Evolutionary conservation across 2,888 invertebrate genomes (phyloP).

Genomic region (Pandemis cinnamomeana): DNA sequence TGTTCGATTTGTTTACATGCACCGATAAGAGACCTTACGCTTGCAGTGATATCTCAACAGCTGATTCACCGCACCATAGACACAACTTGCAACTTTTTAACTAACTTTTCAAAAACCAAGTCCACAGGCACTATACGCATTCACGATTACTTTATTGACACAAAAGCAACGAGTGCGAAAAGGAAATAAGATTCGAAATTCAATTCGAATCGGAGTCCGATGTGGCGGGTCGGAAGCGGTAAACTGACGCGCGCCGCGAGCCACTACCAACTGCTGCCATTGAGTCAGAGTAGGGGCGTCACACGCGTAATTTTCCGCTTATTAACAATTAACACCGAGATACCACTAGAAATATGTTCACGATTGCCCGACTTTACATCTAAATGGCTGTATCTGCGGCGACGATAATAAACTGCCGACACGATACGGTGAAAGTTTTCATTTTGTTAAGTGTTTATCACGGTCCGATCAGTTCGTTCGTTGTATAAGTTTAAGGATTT

Average conservation of each 20-base stretch:
- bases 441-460: slow-evolving; percentile 10
- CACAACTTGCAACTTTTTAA: slow-evolving; percentile 41
- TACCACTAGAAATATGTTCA: slow-evolving; percentile 49
- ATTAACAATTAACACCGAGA: slow-evolving; percentile 66
- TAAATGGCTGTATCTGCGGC: slow-evolving; percentile 30
- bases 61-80: slow-evolving; percentile 43
- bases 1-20: slow-evolving; percentile 36
- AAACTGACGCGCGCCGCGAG: slow-evolving; percentile 64
- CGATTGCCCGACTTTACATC: slow-evolving; percentile 32
- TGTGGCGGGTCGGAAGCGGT: slow-evolving; percentile 74
- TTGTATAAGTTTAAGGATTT: slow-evolving; percentile 6
- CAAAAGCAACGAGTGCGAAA: slow-evolving; percentile 69
- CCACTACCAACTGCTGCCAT: slow-evolving; percentile 55
- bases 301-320: slow-evolving; percentile 72
- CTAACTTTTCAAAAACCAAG: slow-evolving; percentile 19
- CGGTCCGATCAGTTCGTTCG: neutral
- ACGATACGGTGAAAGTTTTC: slow-evolving; percentile 29
- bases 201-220: slow-evolving; percentile 56
- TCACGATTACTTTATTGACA: slow-evolving; percentile 62
- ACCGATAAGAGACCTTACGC: slow-evolving; percentile 37
- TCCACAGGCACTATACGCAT: slow-evolving; percentile 15
- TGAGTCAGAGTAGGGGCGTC: slow-evolving; percentile 78
- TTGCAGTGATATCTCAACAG: slow-evolving; percentile 42
- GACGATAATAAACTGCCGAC: slow-evolving; percentile 27
- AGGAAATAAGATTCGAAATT: slow-evolving; percentile 51